phyloP scores from a whole-genome alignment of 2,888 invertebrate genomes.

The Caenorhabditis sulstoni region DNA sequence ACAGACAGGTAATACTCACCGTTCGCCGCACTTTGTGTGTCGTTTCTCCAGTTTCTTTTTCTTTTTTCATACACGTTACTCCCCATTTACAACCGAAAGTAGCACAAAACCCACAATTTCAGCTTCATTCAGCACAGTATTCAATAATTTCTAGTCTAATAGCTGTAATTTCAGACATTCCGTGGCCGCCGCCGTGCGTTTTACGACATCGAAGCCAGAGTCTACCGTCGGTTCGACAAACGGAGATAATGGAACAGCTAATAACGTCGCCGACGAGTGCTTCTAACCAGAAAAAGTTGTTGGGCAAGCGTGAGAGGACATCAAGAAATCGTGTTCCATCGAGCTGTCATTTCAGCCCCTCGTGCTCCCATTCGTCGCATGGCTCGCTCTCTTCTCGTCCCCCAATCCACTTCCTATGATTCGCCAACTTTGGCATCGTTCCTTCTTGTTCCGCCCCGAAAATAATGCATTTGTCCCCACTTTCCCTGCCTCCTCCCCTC shows the following conservation, averaged over 20 bases:
- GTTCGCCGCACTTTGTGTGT: constrained; percentile 15
- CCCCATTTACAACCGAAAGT: neutral
- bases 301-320: constrained; percentile 7
- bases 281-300: constrained; percentile 21
- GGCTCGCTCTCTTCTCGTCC: constrained; percentile 28
- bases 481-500: constrained; percentile 4
- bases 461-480: neutral
- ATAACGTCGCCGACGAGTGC: constrained; percentile 43
- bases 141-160: neutral
- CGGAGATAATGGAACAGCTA: neutral
- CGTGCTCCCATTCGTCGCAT: constrained; percentile 22
- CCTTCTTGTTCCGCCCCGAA: constrained; percentile 1
- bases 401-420: constrained; percentile 22
- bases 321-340: neutral
- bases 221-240: constrained; percentile 14
- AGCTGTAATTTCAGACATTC: constrained; percentile 57
- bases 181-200: constrained; percentile 62
- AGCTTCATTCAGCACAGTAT: neutral
- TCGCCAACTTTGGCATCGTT: constrained; percentile 25
- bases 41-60: constrained; percentile 4
- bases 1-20: constrained; percentile 52
- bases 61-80: neutral
- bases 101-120: no score
- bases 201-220: constrained; percentile 61
- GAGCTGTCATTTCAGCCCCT: neutral